Evolutionary conservation across 1,140 invertebrate species (phyloP), one percentile per base, ranked within the genome.

Genomic region (Radopholus similis): DNA sequence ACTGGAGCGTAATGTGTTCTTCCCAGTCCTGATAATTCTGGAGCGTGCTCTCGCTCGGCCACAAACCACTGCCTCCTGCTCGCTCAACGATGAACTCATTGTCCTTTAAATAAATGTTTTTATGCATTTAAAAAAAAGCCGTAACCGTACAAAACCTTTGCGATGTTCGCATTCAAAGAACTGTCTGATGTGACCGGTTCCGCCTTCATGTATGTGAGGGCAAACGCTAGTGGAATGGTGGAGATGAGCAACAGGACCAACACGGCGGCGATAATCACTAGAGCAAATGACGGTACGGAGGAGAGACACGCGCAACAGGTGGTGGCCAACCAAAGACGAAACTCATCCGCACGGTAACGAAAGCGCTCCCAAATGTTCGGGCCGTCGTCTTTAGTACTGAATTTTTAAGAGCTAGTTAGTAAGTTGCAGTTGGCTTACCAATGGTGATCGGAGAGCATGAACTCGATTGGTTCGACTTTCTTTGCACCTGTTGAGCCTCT

Each of bases 221-320:
- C 68, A 38, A 74, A 57, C 26, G 74, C 57, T 21, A 75, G 26
- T 5, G 72, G 72, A 59, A 74, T 71, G 23, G 74, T 32, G 6
- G 68, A 47, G 35, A 74, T 13, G 11, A 77, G 23, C 13, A 76
- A 18, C 37, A 73, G 44, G 35, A 74, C 44, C 13, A 74, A 21
- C 15, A 74, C 23, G 28, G 75, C 35, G 9, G 59, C 54, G n/a
- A 74, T 26, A 11, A 74, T 28, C 3, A 77, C 44, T 5, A 74
- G 68, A 15, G 64, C 49, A 11, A 77, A 30, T 13, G 75, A 75
- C 18, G 72, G 72, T n/a, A 74, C 53, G 18, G 75, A 58, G 28
- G 54, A 67, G 21, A 64, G 51, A 54, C 74, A 73, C 23, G 59
- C 55, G 54, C 72, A 73, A 55, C 65, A 73, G 26, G 71, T 74